Conservation (phyloP, 2,797 vertebrate species). For the Coranthus polyacanthus region DNA sequence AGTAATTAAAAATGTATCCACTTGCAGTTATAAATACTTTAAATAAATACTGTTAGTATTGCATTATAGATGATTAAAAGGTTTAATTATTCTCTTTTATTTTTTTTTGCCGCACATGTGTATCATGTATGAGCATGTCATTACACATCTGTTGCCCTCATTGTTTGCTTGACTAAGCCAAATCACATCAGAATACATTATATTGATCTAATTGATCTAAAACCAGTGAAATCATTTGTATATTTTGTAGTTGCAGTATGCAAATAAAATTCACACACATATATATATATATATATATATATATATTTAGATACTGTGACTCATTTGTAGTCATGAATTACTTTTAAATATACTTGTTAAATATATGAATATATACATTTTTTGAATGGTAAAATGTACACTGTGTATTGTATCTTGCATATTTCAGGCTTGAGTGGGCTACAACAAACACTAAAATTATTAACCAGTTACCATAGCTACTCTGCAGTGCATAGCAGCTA, state of each 20-base stretch:
- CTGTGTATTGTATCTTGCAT: slow-evolving; percentile 19
- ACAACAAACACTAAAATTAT: slow-evolving; percentile 36
- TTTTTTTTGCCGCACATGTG: not conserved
- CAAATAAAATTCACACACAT: too few species aligned
- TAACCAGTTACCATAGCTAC: slow-evolving; percentile 65
- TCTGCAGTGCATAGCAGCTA: slow-evolving; percentile 20
- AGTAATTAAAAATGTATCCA: slow-evolving; percentile 4
- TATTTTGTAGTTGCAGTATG: not conserved
- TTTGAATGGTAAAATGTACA: not conserved
- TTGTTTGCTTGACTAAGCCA: slow-evolving; percentile 1
- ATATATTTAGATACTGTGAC: slow-evolving; percentile 1
- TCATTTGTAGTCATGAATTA: not conserved
- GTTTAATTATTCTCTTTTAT: not conserved
- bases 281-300: not conserved
- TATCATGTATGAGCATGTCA: not conserved
- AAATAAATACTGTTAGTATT: not conserved
- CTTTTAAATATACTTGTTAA: too few species aligned
- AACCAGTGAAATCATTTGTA: not conserved
- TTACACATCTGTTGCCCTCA: not conserved
- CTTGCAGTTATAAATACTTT: not conserved
- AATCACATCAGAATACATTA: not conserved
- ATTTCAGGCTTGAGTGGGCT: slow-evolving; percentile 44
- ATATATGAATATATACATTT: not conserved
- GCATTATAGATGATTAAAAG: not conserved
- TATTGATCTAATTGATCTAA: not conserved